Conservation (phyloP, 2,888 invertebrate genomes). For the Panzeria rudis region DNA sequence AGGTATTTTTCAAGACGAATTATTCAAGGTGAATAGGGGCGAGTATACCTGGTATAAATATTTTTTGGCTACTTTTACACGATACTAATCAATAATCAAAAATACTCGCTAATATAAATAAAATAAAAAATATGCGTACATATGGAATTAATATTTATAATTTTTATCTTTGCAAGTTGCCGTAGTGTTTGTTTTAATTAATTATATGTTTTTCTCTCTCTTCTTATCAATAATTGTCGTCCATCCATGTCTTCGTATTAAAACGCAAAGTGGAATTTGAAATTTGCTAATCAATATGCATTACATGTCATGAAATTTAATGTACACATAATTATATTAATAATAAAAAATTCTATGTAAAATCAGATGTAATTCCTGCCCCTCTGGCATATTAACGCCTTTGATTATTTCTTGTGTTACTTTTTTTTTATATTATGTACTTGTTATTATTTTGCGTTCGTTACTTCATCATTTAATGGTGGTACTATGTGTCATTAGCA, state of each 20-base stretch:
- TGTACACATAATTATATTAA: constrained; percentile 19
- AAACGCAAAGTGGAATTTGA: constrained; percentile 15
- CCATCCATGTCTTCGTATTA: constrained; percentile 1
- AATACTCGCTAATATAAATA: too few relatives aligned
- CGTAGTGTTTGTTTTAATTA: constrained; percentile 5
- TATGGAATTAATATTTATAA: not conserved
- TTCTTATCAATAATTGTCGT: constrained; percentile 47
- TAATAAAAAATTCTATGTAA: constrained; percentile 30
- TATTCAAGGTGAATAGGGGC: too few relatives aligned
- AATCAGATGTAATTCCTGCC: constrained; percentile 17
- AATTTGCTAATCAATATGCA: constrained; percentile 65
- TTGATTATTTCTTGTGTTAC: constrained; percentile 16
- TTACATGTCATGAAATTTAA: constrained; percentile 55
- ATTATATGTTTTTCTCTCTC: not conserved
- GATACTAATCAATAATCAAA: too few relatives aligned
- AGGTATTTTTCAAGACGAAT: too few relatives aligned
- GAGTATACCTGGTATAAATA: too few relatives aligned
- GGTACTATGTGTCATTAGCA: constrained; percentile 34
- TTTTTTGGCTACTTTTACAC: too few relatives aligned
- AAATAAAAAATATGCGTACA: too few relatives aligned
- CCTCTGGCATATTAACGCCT: constrained; percentile 33
- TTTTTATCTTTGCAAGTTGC: constrained; percentile 21
- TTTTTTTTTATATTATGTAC: not conserved
- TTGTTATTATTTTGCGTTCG: constrained; percentile 36
- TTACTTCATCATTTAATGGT: constrained; percentile 32